phyloP scores from a whole-genome alignment of 2,888 invertebrate species.

The Polyploca ridens region DNA sequence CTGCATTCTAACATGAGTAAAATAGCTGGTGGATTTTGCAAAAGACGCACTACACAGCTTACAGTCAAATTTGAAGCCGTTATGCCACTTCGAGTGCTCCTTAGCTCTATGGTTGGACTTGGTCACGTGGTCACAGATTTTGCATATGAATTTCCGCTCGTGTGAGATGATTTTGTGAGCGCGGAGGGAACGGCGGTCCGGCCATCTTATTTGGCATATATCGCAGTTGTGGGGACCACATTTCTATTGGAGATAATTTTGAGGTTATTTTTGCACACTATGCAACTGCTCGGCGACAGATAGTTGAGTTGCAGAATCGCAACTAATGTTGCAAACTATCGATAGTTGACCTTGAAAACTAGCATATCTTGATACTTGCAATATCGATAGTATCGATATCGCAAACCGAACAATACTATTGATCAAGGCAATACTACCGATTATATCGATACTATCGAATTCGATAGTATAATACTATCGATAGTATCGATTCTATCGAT shows the following conservation, averaged over 20 bases:
- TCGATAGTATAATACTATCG: no score
- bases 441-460: no score
- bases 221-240: conserved; percentile 51
- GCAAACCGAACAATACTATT: no score
- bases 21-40: conserved; percentile 59
- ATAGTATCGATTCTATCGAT: no score
- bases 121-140: conserved; percentile 50
- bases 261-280: no score
- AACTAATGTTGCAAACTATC: no score
- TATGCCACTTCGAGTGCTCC: conserved; percentile 69
- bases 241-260: conserved; percentile 35
- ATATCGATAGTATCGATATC: no score
- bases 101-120: conserved; percentile 57
- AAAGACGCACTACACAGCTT: conserved; percentile 60
- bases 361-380: no score
- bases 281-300: fast-evolving
- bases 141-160: conserved; percentile 59
- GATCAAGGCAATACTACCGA: no score
- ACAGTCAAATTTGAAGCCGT: conserved; percentile 57
- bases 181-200: conserved; percentile 39
- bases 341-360: no score
- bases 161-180: conserved; percentile 54
- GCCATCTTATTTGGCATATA: conserved; percentile 57
- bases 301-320: no score
- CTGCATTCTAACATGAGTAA: conserved; percentile 63